Conservation (phyloP, 2,113 vertebrate genomes). For the Hippocampus barbouri region DNA sequence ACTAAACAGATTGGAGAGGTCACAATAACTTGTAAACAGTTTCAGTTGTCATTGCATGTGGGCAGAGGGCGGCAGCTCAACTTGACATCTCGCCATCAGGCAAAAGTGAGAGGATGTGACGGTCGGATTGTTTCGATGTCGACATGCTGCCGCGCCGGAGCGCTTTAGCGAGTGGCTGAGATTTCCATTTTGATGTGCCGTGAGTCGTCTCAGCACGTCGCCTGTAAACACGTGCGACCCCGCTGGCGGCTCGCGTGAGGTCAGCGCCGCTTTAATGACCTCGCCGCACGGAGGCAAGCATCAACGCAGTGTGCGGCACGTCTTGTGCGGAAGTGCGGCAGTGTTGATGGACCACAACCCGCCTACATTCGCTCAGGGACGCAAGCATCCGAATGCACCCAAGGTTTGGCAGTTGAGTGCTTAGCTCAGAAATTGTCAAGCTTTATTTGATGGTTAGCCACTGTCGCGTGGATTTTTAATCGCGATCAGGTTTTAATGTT, state of each 20-base stretch:
- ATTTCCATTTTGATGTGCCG: neutral
- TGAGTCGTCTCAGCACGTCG: neutral
- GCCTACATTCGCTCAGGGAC: neutral
- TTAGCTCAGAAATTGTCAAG: neutral
- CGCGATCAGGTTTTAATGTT: no score
- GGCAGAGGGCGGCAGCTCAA: neutral
- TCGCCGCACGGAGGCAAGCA: neutral
- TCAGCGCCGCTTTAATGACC: slow-evolving; percentile 6
- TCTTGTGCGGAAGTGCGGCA: neutral
- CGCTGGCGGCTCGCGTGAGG: neutral
- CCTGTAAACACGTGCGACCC: slow-evolving; percentile 1
- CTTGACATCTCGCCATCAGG: neutral
- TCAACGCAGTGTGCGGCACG: neutral
- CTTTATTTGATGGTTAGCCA: neutral
- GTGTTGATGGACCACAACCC: neutral
- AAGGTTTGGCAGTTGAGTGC: neutral
- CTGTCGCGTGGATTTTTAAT: no score
- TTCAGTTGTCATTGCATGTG: no score
- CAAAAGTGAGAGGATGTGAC: neutral
- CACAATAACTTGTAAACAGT: no score
- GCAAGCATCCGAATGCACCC: neutral
- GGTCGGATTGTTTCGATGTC: neutral
- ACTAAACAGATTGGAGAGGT: no score
- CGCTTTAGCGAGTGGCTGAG: neutral
- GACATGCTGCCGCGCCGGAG: no score